Evolutionary conservation across 2,797 vertebrate species (phyloP), one percentile per base, ranked within the genome.

Genomic region (Chloroceryle amazona): DNA sequence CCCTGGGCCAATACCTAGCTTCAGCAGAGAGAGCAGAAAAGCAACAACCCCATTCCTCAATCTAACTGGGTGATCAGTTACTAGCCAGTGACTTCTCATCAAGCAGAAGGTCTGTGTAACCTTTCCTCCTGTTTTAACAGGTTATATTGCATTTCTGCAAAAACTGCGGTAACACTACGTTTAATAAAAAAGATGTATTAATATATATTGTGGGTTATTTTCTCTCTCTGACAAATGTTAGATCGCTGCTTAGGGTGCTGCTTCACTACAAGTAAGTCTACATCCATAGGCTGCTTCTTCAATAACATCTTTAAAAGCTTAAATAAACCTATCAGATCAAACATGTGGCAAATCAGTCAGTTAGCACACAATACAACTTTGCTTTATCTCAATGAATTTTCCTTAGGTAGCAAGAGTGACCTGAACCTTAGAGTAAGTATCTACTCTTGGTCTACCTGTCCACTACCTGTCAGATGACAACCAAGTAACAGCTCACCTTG

Each of bases 371-470:
- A 49, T 26, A 49, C 47, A 60, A 67, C 73, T 66, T 78, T 89
- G 92, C 41, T 86, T 85, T 81, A 85, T 19, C 82, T 94, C 73
- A 84, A 41, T 37, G 33, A 74, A 42, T 84, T 86, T 55, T 74
- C 66, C 42, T 62, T 15, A 4, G 80, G 78, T 65, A 92, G 73
- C 86, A 96, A 61, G 47, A 92, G 60, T 58, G 66, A 94, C 35
- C 33, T 71, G 31, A 87, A 61, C 81, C 71, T 96, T 46, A 17
- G 81, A 91, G 73, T 75, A 96, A 93, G 93, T 95, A 91, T 62
- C 72, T 96, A 84, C 95, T 94, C 89, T 78, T 98, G 96, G 96
- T 92, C 83, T 92, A 96, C 95, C 97, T 96, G 82, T 92, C 81
- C 72, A 89, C 68, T 81, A 92, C 89, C 89, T 87, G 81, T 81